Base-by-base conservation (phyloP, 2,797 vertebrate genomes). In the Eulemur rubriventer region DNA sequence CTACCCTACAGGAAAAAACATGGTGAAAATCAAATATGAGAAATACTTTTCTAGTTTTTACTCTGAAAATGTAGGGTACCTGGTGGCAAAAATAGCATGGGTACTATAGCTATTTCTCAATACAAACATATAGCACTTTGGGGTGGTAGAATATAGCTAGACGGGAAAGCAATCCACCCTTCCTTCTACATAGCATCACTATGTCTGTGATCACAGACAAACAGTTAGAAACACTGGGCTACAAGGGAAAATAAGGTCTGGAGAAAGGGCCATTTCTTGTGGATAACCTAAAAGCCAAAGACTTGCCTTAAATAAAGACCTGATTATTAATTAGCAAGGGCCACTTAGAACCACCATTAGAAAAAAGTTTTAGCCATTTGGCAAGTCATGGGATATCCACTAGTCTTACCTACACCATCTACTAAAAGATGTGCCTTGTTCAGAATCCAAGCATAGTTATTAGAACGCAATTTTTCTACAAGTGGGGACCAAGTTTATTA, bases 381-480 rank as follows among this genome's bases (percentile, higher is more conserved):
- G 12, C 57, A 91, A 86, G 30, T 67, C 70, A 92, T n/a, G 11
- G 88, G 92, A 95, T 43, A 85, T 43, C 8, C 18, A 94, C 16
- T 84, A n/a, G 38, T 91, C 13, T 67, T 55, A 55, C 22, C 20
- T 22, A 80, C 80, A 83, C 24, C 20, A 63, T 63, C 30, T 79
- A 50, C 13, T 69, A 93, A 86, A 87, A 84, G 12, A 96, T 28
- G 35, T 52, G n/a, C 20, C 78, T 84, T 93, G 81, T 78, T 96
- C 26, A 95, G 57, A 97, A 97, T 78, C 20, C 43, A 80, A 81
- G 43, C 55, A 90, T 28, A 59, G n/a, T 88, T 89, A 94, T 85
- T 69, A 92, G 72, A 94, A 92, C 22, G 89, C 7, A 80, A 82
- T 91, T 95, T 55, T 50, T 95, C 28, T 50, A 80, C 28, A 94